Conservation (phyloP, 2,797 vertebrate genomes). For the Gymnothorax reevesii region DNA sequence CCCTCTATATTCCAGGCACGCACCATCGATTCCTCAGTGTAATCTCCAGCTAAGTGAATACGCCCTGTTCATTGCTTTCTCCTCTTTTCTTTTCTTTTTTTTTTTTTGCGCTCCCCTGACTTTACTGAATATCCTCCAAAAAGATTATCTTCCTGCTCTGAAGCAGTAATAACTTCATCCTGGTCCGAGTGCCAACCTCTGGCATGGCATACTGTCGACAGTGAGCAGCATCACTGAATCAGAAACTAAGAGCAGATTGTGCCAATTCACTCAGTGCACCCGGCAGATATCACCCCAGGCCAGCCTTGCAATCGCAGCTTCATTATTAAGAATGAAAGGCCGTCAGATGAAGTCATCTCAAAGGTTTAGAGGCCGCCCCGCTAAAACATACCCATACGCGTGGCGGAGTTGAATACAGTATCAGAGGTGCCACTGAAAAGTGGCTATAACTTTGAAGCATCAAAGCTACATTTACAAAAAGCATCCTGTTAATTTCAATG, state of each 20-base stretch:
- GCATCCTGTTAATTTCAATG: too few species aligned
- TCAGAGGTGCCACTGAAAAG: too few species aligned
- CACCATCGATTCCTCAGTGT: background rate
- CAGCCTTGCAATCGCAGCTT: background rate
- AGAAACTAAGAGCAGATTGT: background rate
- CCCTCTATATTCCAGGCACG: slow-evolving; percentile 16
- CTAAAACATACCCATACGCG: background rate
- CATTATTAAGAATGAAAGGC: background rate
- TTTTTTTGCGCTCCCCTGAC: background rate
- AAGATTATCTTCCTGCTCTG: slow-evolving; percentile 20
- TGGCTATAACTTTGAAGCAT: too few species aligned
- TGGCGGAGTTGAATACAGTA: background rate
- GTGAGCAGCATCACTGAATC: background rate
- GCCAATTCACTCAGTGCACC: background rate
- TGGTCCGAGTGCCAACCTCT: background rate
- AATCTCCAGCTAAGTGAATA: background rate
- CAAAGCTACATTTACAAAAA: too few species aligned
- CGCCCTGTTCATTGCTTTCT: background rate
- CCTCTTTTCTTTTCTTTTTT: background rate
- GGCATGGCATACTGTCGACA: background rate
- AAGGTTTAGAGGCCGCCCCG: background rate
- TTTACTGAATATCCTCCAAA: background rate
- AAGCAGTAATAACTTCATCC: slow-evolving; percentile 4
- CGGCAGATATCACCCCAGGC: background rate
- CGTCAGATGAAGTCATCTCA: background rate